A percentile compares a stretch with the other conserved stretches of the same genome.
phyloP scores from a whole-genome alignment of 1,140 invertebrate species.

The Onthophagus taurus region DNA sequence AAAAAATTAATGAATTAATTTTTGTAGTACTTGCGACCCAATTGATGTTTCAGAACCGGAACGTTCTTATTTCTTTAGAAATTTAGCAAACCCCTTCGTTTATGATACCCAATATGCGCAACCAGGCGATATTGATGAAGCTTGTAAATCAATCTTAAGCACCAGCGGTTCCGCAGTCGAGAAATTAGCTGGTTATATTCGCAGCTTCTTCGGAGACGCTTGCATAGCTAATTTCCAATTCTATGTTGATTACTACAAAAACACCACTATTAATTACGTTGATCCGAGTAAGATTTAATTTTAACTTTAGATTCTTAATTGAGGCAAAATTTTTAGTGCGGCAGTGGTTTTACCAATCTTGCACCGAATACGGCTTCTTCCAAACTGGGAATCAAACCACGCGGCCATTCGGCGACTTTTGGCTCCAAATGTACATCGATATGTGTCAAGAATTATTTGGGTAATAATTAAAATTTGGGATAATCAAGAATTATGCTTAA shows the following conservation, averaged over 20 bases:
- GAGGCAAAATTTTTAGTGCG: slow-evolving; percentile 38
- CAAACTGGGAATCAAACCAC: slow-evolving; percentile 40
- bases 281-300: not conserved
- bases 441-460: slow-evolving; percentile 50
- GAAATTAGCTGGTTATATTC: slow-evolving; percentile 2
- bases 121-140: slow-evolving; percentile 26
- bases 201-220: not conserved
- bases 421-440: slow-evolving; percentile 1
- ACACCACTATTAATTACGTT: too few relatives aligned
- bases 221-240: slow-evolving; percentile 1
- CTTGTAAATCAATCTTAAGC: slow-evolving; percentile 27
- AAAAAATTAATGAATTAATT: too few relatives aligned
- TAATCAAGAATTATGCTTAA: too few relatives aligned
- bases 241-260: not conserved
- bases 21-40: slow-evolving; percentile 2
- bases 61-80: slow-evolving; percentile 5
- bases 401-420: slow-evolving; percentile 48
- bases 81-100: slow-evolving; percentile 4
- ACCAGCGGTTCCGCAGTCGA: slow-evolving; percentile 23
- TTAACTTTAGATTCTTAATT: not conserved
- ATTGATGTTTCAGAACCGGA: slow-evolving; percentile 4
- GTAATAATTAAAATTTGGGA: slow-evolving; percentile 10
- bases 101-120: slow-evolving; percentile 3
- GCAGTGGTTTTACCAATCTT: slow-evolving; percentile 72
- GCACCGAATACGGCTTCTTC: slow-evolving; percentile 75